Conservation (phyloP, 2,797 vertebrate species). For the Potorous gilbertii region DNA sequence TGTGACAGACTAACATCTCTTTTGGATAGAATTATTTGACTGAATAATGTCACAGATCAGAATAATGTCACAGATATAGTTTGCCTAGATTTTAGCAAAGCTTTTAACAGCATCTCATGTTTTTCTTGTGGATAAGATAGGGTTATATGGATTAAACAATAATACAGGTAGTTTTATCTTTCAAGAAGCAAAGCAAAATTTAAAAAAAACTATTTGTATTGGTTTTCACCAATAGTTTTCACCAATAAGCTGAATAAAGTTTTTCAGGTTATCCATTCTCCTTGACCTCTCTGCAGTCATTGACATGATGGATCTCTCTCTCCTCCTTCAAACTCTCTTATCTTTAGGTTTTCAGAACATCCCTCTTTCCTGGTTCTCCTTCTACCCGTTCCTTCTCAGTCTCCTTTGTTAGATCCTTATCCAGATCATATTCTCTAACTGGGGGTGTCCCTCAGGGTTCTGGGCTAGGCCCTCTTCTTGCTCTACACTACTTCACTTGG, state of each 20-base stretch:
- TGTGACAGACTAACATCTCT: not conserved
- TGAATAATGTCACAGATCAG: too few relatives aligned
- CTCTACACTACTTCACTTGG: not conserved
- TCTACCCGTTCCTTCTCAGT: not conserved
- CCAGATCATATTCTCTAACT: not conserved
- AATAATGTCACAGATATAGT: too few relatives aligned
- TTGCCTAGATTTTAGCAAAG: not conserved
- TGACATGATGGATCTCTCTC: too few relatives aligned
- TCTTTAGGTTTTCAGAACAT: too few relatives aligned
- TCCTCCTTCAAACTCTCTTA: too few relatives aligned
- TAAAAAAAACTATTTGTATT: not conserved
- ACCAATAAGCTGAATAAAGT: not conserved
- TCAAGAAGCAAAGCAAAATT: not conserved
- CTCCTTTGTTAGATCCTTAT: not conserved
- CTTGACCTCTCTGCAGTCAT: not conserved
- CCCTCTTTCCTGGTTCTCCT: not conserved
- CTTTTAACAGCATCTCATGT: not conserved
- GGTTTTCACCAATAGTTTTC: too few relatives aligned
- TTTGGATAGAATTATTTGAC: not conserved
- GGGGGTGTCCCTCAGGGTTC: not conserved
- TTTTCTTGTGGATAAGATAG: not conserved
- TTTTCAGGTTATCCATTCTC: not conserved
- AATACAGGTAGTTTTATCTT: not conserved
- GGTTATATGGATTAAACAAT: not conserved
- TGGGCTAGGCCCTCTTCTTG: not conserved